Evolutionary conservation across 2,113 vertebrate species (phyloP).

Genomic region (Australoheros scitulus): DNA sequence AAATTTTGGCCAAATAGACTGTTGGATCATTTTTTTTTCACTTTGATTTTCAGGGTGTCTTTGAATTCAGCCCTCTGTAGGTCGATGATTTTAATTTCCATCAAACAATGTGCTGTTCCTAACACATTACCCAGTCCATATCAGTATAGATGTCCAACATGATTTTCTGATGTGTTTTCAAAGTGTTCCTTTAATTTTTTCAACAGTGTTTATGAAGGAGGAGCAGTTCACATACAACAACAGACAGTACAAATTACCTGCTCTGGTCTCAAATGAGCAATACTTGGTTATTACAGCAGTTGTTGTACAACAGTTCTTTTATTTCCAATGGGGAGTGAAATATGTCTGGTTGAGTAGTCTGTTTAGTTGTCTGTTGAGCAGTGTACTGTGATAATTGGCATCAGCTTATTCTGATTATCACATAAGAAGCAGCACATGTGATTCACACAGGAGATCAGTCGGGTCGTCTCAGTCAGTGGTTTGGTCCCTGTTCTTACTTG

Average conservation of each 20-base stretch:
- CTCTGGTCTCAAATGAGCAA: not conserved
- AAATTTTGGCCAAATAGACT: no score
- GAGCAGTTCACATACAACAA: accelerated
- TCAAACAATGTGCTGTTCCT: no score
- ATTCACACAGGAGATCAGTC: not conserved
- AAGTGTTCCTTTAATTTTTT: no score
- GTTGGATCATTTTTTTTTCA: no score
- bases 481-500: not conserved
- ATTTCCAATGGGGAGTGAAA: not conserved
- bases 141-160: no score
- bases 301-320: not conserved
- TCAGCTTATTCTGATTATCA: not conserved
- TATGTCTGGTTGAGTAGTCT: not conserved
- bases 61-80: no score
- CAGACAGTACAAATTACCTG: not conserved
- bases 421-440: not conserved
- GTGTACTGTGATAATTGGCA: not conserved
- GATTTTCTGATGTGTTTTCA: no score
- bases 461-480: not conserved
- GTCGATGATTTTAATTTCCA: no score
- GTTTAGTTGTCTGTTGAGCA: not conserved
- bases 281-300: not conserved
- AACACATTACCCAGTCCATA: no score
- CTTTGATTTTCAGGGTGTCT: no score
- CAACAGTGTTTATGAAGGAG: not conserved